Conservation (phyloP, 2,797 vertebrate species). For the Alosa sapidissima region DNA sequence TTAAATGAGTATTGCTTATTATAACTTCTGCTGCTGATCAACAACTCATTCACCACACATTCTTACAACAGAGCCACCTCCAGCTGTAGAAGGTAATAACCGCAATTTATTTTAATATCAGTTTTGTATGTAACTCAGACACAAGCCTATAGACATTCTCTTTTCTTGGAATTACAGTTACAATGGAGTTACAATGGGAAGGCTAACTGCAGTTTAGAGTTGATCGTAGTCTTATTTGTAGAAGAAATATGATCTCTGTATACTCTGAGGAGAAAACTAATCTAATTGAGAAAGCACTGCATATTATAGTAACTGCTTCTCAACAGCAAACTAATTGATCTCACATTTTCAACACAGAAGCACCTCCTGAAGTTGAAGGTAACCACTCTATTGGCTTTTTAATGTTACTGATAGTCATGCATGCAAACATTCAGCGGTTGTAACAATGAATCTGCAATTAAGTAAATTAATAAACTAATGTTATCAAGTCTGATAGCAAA, state of each 20-base stretch:
- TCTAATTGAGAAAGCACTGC: neutral
- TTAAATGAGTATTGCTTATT: neutral
- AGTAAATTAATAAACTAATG: neutral
- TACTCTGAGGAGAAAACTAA: neutral
- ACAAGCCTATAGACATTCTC: neutral
- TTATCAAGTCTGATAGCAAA: neutral
- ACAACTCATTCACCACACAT: conserved; percentile 40
- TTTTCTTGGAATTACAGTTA: too few species aligned
- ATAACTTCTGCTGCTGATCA: neutral
- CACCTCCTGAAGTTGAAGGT: conserved; percentile 32
- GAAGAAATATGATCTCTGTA: neutral
- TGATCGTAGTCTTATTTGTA: neutral
- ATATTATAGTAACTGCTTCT: neutral
- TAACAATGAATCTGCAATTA: neutral
- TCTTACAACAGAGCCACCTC: conserved; percentile 52
- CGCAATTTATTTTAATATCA: too few species aligned
- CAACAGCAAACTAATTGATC: conserved; percentile 11
- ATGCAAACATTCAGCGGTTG: neutral
- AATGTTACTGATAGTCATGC: neutral
- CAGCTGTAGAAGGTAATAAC: conserved; percentile 64
- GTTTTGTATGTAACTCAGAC: neutral
- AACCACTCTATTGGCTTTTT: neutral
- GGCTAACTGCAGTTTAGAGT: neutral
- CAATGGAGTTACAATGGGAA: too few species aligned
- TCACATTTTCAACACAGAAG: conserved; percentile 28